These are phyloP conservation scores for Leptonema lineaticorne DNA, from an alignment of 1,140 invertebrate genomes.

Conservation along the genomic window DNA sequence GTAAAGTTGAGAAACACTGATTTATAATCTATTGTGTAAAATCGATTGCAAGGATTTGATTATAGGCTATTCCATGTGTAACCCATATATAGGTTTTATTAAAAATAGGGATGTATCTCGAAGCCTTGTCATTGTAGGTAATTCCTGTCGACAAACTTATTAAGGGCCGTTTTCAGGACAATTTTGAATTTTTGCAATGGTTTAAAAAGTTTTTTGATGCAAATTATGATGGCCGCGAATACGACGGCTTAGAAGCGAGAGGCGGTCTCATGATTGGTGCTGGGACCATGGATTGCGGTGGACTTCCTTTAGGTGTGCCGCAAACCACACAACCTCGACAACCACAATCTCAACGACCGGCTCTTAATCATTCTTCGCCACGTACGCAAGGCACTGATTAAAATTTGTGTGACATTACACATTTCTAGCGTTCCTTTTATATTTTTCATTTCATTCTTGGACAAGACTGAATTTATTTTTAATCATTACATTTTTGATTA, in stretches of 20 bases:
- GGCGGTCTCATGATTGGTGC: constrained; percentile 52
- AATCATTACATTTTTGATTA: not conserved
- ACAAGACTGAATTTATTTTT: not conserved
- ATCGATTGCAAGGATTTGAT: too few species aligned
- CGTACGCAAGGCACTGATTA: constrained; percentile 48
- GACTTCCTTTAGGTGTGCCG: constrained; percentile 39
- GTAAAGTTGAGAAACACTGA: too few species aligned
- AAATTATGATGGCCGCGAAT: constrained; percentile 95
- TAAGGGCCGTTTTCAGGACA: constrained; percentile 98
- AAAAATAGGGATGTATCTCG: too few species aligned
- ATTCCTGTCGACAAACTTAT: constrained; percentile 97
- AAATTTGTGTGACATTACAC: constrained; percentile 5
- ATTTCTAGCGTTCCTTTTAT: not conserved
- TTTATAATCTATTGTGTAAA: too few species aligned
- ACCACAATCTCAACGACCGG: constrained; percentile 42
- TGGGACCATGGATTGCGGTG: constrained; percentile 50
- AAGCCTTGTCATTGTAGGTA: constrained; percentile 64
- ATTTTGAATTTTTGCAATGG: constrained; percentile 99
- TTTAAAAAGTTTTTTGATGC: constrained; percentile 99
- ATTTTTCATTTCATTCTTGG: not conserved
- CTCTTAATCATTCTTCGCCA: constrained; percentile 47
- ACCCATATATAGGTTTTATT: too few species aligned
- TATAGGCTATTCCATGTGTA: too few species aligned
- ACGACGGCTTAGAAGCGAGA: constrained; percentile 87
- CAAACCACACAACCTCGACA: constrained; percentile 43